These are phyloP conservation scores for Acanthochromis polyacanthus DNA, from an alignment of 2,113 vertebrate species.

Conservation along the genomic window DNA sequence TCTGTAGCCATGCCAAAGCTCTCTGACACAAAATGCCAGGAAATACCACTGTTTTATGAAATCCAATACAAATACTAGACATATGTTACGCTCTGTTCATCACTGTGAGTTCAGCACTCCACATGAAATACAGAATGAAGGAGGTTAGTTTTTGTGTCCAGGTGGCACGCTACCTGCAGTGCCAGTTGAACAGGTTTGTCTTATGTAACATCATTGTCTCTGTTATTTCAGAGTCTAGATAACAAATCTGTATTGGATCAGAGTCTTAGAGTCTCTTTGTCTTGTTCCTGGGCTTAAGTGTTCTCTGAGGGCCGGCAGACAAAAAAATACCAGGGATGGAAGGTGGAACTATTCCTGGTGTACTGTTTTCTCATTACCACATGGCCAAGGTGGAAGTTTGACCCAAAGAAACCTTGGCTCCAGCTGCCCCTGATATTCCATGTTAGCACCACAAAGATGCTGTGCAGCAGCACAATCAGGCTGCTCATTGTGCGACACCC, in stretches of 20 bases:
- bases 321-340: slow-evolving; percentile 54
- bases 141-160: slow-evolving; percentile 1
- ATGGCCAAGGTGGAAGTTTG: slow-evolving; percentile 47
- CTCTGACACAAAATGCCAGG: slow-evolving; percentile 60
- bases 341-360: slow-evolving; percentile 39
- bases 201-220: slow-evolving; percentile 1
- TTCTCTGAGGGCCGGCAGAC: slow-evolving; percentile 36
- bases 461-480: slow-evolving; percentile 34
- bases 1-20: slow-evolving; percentile 50
- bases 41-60: slow-evolving; percentile 67
- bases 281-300: slow-evolving; percentile 45
- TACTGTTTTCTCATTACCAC: slow-evolving; percentile 51
- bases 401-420: slow-evolving; percentile 62
- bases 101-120: slow-evolving; percentile 21
- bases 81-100: slow-evolving; percentile 52
- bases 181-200: not conserved
- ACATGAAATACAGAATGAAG: slow-evolving; percentile 3
- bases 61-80: slow-evolving; percentile 63
- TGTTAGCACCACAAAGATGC: slow-evolving; percentile 31
- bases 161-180: not conserved
- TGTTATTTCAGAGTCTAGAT: slow-evolving; percentile 13
- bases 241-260: slow-evolving; percentile 42
- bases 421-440: slow-evolving; percentile 24
- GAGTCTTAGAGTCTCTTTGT: slow-evolving; percentile 22
- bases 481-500: slow-evolving; percentile 58